Evolutionary conservation across 2,113 vertebrate species (phyloP).

Genomic region (Platichthys stellatus): DNA sequence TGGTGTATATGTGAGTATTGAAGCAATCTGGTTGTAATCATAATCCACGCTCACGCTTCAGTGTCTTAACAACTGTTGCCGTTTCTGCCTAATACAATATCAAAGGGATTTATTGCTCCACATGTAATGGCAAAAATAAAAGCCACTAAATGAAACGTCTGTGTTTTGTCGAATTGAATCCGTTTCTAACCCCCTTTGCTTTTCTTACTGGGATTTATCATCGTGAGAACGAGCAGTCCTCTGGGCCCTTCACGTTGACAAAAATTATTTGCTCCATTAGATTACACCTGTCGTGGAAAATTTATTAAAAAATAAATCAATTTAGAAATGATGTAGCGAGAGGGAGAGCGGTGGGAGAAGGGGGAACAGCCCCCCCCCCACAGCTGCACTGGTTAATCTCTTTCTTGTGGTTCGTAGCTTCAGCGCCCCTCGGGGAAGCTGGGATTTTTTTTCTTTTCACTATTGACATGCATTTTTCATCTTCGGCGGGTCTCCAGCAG

Average conservation of each 20-base stretch:
- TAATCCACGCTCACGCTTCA: too few relatives aligned
- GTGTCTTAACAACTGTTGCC: not conserved
- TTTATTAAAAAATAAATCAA: constrained; percentile 62
- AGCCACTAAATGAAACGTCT: constrained; percentile 29
- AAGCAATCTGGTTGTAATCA: too few relatives aligned
- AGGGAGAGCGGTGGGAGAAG: not conserved
- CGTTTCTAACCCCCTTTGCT: not conserved
- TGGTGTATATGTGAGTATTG: too few relatives aligned
- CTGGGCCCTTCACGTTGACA: constrained; percentile 42
- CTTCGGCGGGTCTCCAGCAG: constrained; percentile 60
- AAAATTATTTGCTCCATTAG: constrained; percentile 54
- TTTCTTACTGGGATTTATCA: constrained; percentile 32
- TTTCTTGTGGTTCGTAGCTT: constrained; percentile 67
- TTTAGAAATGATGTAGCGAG: constrained; percentile 37
- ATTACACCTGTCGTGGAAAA: constrained; percentile 47
- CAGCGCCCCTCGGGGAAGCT: constrained; percentile 48
- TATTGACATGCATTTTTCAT: constrained; percentile 76
- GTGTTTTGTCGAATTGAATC: constrained; percentile 13
- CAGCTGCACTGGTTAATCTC: constrained; percentile 59
- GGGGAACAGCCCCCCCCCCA: constrained; percentile 30
- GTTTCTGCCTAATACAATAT: constrained; percentile 7
- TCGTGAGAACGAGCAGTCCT: constrained; percentile 26
- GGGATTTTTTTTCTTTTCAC: constrained; percentile 64
- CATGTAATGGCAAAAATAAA: constrained; percentile 6
- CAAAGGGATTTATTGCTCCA: not conserved